phyloP scores from a whole-genome alignment of 2,113 vertebrate genomes.

The Dermatemys mawii region DNA sequence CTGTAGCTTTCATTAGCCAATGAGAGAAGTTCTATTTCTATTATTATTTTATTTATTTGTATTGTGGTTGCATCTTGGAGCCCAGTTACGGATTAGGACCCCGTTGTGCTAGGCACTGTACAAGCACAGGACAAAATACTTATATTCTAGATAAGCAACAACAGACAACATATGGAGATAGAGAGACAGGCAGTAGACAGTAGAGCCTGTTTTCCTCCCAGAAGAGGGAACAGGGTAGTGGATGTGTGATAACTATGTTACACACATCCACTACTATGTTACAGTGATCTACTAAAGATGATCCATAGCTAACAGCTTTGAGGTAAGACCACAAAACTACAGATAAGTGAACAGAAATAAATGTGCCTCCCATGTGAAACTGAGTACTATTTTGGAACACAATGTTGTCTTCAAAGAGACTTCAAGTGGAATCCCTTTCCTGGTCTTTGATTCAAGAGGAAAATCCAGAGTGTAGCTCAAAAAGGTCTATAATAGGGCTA shows the following conservation, averaged over 20 bases:
- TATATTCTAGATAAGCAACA: not conserved
- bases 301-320: not conserved
- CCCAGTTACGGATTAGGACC: not conserved
- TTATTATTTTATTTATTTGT: not conserved
- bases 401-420: not conserved
- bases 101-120: not conserved
- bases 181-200: not conserved
- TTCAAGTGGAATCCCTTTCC: not conserved
- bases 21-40: not conserved
- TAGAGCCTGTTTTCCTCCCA: not conserved
- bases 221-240: not conserved
- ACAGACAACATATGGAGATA: not conserved
- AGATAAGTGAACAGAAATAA: not conserved
- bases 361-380: rapidly evolving
- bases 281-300: not conserved
- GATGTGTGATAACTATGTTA: not conserved
- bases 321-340: not conserved
- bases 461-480: not conserved
- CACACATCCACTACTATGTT: too few relatives aligned
- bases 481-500: not conserved
- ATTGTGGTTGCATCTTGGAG: not conserved
- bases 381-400: not conserved
- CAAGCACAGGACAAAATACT: not conserved
- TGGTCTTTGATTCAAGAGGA: not conserved
- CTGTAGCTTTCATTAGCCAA: not conserved